phyloP scores from a whole-genome alignment of 2,797 vertebrate genomes.

The Lindbergichthys nudifrons region DNA sequence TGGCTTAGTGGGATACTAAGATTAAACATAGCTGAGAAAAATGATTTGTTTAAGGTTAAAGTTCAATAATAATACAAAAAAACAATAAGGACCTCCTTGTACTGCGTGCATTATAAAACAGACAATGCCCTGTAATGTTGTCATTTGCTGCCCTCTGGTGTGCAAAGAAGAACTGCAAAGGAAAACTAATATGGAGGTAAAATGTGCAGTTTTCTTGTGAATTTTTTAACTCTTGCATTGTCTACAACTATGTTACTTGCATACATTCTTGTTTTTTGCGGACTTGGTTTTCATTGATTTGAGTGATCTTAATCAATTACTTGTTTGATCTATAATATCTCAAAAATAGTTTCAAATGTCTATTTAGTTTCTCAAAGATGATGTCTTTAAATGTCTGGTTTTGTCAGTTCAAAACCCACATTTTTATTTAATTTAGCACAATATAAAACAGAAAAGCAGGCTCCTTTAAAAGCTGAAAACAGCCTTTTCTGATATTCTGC shows the following conservation, averaged over 20 bases:
- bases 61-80: neutral
- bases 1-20: neutral
- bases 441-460: too few relatives aligned
- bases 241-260: neutral
- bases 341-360: too few relatives aligned
- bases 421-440: too few relatives aligned
- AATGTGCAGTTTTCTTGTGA: neutral
- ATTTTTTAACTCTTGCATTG: neutral
- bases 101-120: neutral
- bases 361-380: too few relatives aligned
- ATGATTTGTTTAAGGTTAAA: too few relatives aligned
- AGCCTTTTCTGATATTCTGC: too few relatives aligned
- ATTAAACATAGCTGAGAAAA: neutral
- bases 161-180: neutral
- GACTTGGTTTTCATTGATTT: too few relatives aligned
- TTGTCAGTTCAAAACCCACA: too few relatives aligned
- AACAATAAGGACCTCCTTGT: neutral
- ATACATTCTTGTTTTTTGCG: neutral
- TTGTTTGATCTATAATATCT: too few relatives aligned
- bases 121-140: neutral
- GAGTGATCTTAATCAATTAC: too few relatives aligned
- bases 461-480: too few relatives aligned
- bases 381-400: too few relatives aligned
- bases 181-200: neutral
- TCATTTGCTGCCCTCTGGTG: slow-evolving; percentile 49